Evolutionary conservation across 2,888 invertebrate species (phyloP).

Genomic region (Idaea biselata): DNA sequence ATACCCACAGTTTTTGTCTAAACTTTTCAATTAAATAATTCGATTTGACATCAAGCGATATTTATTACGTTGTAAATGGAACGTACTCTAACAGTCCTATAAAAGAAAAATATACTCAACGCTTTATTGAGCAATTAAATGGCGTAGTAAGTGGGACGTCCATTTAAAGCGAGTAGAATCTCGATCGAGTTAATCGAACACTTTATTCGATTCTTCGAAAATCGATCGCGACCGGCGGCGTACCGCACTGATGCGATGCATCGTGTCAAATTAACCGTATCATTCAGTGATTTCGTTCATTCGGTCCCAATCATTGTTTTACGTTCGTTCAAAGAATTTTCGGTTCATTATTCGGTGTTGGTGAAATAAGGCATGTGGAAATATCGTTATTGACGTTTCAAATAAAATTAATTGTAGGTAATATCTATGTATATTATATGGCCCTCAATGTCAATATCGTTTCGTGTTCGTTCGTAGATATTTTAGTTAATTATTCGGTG

Average conservation of each 20-base stretch:
- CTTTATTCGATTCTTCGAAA: neutral
- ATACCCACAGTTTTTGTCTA: too few relatives aligned
- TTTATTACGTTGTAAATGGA: neutral
- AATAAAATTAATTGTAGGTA: neutral
- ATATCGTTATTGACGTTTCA: neutral
- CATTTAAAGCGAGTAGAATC: neutral
- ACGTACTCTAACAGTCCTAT: neutral
- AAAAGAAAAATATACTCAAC: neutral
- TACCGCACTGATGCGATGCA: conserved; percentile 1
- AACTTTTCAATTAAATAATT: neutral
- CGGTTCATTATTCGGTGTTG: neutral
- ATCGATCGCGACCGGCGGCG: neutral
- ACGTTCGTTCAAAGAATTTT: neutral
- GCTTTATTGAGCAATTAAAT: conserved; percentile 1
- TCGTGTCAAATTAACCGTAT: neutral
- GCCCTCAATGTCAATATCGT: too few relatives aligned
- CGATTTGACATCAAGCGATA: neutral
- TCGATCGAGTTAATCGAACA: neutral
- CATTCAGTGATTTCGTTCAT: conserved; percentile 1
- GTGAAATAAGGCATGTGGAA: neutral
- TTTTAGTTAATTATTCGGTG: too few relatives aligned
- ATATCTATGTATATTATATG: too few relatives aligned
- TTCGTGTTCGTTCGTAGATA: too few relatives aligned
- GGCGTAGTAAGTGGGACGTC: neutral
- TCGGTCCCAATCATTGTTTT: neutral